phyloP scores from a whole-genome alignment of 2,113 vertebrate genomes.

The Syngnathus scovelli region DNA sequence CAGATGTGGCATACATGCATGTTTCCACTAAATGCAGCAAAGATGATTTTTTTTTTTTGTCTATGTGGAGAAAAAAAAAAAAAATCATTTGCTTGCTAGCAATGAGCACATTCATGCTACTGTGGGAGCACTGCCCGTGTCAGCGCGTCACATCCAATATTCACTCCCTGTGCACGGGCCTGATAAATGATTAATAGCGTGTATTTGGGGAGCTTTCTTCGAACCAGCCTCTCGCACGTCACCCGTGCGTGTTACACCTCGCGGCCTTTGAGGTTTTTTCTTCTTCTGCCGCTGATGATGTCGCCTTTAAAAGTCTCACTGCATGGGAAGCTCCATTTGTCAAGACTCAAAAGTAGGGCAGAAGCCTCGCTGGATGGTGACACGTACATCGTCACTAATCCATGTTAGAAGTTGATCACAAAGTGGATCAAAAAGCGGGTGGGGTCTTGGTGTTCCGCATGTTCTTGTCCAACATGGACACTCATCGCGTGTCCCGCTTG shows the following conservation, averaged over 20 bases:
- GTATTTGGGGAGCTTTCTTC: conserved; percentile 67
- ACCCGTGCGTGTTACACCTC: conserved; percentile 33
- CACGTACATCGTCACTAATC: conserved; percentile 16
- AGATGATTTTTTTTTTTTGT: neutral
- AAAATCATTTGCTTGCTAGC: conserved; percentile 4
- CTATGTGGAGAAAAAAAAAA: neutral
- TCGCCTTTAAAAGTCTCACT: conserved; percentile 9
- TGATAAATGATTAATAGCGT: conserved; percentile 55
- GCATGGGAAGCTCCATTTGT: conserved; percentile 35
- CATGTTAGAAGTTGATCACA: no score
- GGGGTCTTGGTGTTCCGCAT: conserved; percentile 1
- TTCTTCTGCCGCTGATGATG: conserved; percentile 9
- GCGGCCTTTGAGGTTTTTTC: neutral
- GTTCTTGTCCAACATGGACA: neutral
- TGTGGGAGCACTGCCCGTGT: conserved; percentile 44
- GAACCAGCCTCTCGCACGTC: conserved; percentile 47
- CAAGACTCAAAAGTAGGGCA: conserved; percentile 58
- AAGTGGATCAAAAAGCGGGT: neutral
- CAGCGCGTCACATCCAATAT: conserved; percentile 56
- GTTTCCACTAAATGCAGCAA: conserved; percentile 21
- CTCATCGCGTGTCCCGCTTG: conserved; percentile 29
- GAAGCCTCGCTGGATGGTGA: conserved; percentile 45
- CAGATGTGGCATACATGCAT: conserved; percentile 43
- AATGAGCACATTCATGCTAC: conserved; percentile 2
- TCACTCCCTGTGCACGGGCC: conserved; percentile 33